Evolutionary conservation across 2,888 invertebrate species (phyloP), one percentile per base, ranked within the genome.

Genomic region (Embidobia sp.): DNA sequence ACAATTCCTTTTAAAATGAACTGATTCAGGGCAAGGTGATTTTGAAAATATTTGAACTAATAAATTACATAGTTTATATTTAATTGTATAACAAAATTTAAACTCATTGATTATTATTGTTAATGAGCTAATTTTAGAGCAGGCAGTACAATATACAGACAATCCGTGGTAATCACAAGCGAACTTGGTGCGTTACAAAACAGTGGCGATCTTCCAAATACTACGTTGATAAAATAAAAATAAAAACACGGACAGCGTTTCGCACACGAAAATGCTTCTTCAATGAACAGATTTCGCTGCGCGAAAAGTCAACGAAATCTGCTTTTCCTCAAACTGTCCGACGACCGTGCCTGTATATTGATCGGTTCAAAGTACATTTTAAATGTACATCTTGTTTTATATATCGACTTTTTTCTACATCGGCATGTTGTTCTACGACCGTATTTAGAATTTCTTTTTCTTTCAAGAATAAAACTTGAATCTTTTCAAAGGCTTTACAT

Each of bases 201-300:
- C 49, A 57, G 49, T 69, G 69, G 57, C 69, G 2, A 42, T 40
- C 29, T 1, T 69, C 69, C 69, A 57, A 53, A 53, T 46, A 44
- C 53, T 53, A 44, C n/a, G 46, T 27, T 53, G 18, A 46, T 31
- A 8, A 57, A 27, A 48, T 46, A 37, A 57, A 57, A 57, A 55
- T 66, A 63, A 48, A 29, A 15, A 37, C n/a, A n/a, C 13, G 5
- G 16, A 10, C 15, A 10, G 11, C 15, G 11, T 18, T 13, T 53
- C 6, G n/a, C n/a, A n/a, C n/a, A n/a, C n/a, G n/a, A n/a, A n/a
- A n/a, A n/a, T n/a, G n/a, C n/a, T n/a, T n/a, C n/a, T 31, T 31
- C 3, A n/a, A 31, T 5, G n/a, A 31, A 31, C 8, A 4, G 4
- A 2, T 29, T 29, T 29, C 2, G 2, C n/a, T n/a, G n/a, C 3